These are phyloP conservation scores for Cydia strobilella DNA, from an alignment of 1,140 invertebrate genomes.

Conservation along the genomic window DNA sequence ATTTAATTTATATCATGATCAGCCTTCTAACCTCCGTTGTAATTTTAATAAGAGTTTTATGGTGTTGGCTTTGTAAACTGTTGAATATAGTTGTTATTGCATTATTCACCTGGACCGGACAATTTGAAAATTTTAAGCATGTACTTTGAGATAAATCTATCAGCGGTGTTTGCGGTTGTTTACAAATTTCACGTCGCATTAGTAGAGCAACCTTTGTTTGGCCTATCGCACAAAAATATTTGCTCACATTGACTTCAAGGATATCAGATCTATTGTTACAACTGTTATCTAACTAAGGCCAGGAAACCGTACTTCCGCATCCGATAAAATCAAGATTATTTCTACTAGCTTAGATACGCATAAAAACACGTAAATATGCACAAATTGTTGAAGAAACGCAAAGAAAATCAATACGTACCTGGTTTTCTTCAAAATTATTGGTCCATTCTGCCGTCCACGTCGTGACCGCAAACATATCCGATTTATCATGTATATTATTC, in stretches of 20 bases:
- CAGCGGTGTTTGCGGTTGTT: neutral
- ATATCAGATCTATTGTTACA: constrained; percentile 51
- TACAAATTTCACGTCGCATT: neutral
- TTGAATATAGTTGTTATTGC: too few species aligned
- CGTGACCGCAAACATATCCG: constrained; percentile 72
- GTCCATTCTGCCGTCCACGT: constrained; percentile 75
- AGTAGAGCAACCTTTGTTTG: neutral
- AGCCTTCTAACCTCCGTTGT: too few species aligned
- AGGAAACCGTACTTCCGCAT: constrained; percentile 25
- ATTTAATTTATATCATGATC: too few species aligned
- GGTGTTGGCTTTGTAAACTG: too few species aligned
- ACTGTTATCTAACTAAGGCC: constrained; percentile 35
- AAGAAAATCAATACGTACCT: constrained; percentile 68
- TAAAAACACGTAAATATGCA: constrained; percentile 5
- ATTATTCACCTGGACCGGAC: too few species aligned
- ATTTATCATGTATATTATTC: constrained; percentile 72
- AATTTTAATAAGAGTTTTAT: too few species aligned
- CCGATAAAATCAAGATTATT: neutral
- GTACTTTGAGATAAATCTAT: neutral
- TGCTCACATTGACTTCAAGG: constrained; percentile 54
- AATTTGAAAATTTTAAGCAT: neutral
- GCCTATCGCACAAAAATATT: constrained; percentile 39
- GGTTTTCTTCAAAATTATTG: constrained; percentile 73
- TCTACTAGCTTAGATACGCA: neutral
- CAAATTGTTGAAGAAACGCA: constrained; percentile 25